Base-by-base conservation (phyloP, 2,888 invertebrate genomes). In the Carpatolechia fugitivella region DNA sequence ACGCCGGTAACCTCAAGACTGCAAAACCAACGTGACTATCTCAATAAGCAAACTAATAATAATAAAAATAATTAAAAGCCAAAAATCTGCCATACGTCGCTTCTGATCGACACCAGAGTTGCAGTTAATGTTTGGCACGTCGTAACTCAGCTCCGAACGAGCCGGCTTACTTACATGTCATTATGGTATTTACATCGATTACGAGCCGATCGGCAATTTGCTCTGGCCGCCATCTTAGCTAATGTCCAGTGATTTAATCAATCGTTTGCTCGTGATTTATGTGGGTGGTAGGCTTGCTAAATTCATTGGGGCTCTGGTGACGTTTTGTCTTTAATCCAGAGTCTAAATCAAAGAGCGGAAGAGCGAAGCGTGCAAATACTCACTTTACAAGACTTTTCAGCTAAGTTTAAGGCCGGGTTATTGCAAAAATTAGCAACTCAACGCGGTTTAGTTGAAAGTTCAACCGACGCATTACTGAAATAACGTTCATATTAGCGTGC, bases 101-200 rank as follows among this genome's bases (percentile, higher is more conserved):
- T n/a, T 44, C 44, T 44, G 29, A 18, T 6, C 38, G 13, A 49
- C 41, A 44, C 54, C 41, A 10, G 5, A 30, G 16, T 10, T 44
- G 20, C 38, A 55, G 24, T 16, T 40, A 30, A 40, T 52, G 55
- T 56, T 59, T 56, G 56, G 66, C 70, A 71, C 71, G 62, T 83
- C 77, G 74, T 82, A 78, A 74, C 71, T 84, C 80, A 80, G 68
- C 69, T 67, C 59, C 56, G 70, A 76, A 78, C 63, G 68, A 76
- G 73, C 66, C 20, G 36, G 49, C 20, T 36, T 36, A 31, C 31
- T 48, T 33, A 49, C 36, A 36, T 20, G 68, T 77, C 74, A 76
- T 79, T 76, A 75, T 60, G 59, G 60, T 71, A 64, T 64, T 64
- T 56, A 56, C 56, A 49, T 35, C 52, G 52, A 56, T 52, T 56